phyloP scores from a whole-genome alignment of 1,140 invertebrate genomes.

The Hesperophylax magnus region DNA sequence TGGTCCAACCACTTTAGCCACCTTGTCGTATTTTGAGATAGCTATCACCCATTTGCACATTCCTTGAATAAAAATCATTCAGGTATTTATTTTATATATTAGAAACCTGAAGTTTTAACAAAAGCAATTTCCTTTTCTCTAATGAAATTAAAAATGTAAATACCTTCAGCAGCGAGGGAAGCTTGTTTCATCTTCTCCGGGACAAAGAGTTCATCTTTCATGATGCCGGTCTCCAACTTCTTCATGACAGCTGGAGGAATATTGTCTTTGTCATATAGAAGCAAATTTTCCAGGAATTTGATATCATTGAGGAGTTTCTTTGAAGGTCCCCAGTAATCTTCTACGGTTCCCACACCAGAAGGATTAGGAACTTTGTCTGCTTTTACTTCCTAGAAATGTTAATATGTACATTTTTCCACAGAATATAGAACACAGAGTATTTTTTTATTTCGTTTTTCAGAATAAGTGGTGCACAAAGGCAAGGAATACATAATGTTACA shows the following conservation, averaged over 20 bases:
- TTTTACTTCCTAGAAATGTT: conserved; percentile 77
- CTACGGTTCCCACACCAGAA: conserved; percentile 81
- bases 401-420: too few relatives aligned
- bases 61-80: conserved; percentile 65
- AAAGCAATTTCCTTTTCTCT: too few relatives aligned
- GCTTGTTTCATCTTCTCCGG: conserved; percentile 89
- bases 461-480: too few relatives aligned
- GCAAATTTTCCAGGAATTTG: conserved; percentile 88
- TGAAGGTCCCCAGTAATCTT: conserved; percentile 96
- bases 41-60: conserved; percentile 94
- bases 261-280: conserved; percentile 94
- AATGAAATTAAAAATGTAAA: too few relatives aligned
- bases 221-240: conserved; percentile 85
- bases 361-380: conserved; percentile 87
- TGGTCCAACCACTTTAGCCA: conserved; percentile 90
- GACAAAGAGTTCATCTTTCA: conserved; percentile 91
- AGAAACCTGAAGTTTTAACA: too few relatives aligned
- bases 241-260: conserved; percentile 87
- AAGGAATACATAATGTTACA: too few relatives aligned
- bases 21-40: conserved; percentile 94
- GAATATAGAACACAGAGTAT: too few relatives aligned
- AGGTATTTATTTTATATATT: conserved; percentile 1
- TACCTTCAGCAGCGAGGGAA: conserved; percentile 83
- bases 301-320: conserved; percentile 93
- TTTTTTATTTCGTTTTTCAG: too few relatives aligned